Evolutionary conservation across 2,113 vertebrate species (phyloP).

Genomic region (Lontra canadensis): DNA sequence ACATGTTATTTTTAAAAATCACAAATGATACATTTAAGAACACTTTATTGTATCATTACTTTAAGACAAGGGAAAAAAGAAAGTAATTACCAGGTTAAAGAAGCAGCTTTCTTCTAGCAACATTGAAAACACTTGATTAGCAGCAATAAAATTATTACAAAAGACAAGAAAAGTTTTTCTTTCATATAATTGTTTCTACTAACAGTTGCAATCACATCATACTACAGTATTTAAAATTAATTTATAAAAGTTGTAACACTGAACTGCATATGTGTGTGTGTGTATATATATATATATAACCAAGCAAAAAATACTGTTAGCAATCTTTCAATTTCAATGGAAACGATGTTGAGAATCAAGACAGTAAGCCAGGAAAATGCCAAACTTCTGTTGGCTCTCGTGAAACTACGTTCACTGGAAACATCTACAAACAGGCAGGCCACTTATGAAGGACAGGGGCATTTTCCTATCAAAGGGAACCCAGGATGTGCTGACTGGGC

Average conservation of each 20-base stretch:
- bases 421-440: background rate
- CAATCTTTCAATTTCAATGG: conserved; percentile 75
- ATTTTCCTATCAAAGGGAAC: background rate
- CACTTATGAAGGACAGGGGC: background rate
- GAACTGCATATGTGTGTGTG: conserved; percentile 46
- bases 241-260: conserved; percentile 60
- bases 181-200: background rate
- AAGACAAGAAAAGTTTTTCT: conserved; percentile 50
- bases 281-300: conserved; percentile 26
- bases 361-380: conserved; percentile 38
- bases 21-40: conserved; percentile 20
- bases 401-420: background rate
- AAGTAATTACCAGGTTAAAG: conserved; percentile 3
- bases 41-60: background rate
- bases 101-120: background rate
- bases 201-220: conserved; percentile 41
- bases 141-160: background rate
- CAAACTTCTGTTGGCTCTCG: conserved; percentile 47
- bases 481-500: background rate
- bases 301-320: conserved; percentile 68
- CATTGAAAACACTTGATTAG: background rate
- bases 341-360: conserved; percentile 67
- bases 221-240: conserved; percentile 34
- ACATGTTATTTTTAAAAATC: conserved; percentile 25
- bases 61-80: conserved; percentile 13